Evolutionary conservation across 2,797 vertebrate genomes (phyloP).

Genomic region (Silurus aristotelis): DNA sequence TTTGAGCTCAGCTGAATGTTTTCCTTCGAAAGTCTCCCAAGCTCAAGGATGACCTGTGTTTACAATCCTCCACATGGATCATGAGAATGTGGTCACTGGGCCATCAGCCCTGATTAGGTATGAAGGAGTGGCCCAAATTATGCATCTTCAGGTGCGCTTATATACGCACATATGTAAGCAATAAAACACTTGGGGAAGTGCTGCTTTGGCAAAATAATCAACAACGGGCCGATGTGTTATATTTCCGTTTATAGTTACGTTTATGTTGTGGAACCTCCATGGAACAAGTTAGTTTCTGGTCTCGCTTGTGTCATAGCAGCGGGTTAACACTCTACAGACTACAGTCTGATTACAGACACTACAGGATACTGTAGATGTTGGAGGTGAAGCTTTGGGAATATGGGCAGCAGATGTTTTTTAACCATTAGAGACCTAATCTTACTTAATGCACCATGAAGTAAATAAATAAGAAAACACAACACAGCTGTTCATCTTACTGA

Average conservation of each 20-base stretch:
- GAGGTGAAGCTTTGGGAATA: not conserved
- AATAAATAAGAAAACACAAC: not conserved
- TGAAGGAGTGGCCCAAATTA: not conserved
- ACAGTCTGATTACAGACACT: not conserved
- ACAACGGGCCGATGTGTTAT: not conserved
- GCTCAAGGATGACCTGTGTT: not conserved
- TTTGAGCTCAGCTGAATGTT: conserved; percentile 5
- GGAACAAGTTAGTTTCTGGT: not conserved
- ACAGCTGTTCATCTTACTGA: not conserved
- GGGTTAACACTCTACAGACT: too few species aligned
- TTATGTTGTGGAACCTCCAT: not conserved
- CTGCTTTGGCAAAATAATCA: not conserved
- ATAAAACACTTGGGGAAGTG: not conserved
- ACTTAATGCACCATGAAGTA: not conserved
- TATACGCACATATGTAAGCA: not conserved
- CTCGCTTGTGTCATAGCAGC: not conserved
- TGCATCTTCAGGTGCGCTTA: not conserved
- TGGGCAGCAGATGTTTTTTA: not conserved
- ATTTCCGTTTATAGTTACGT: not conserved
- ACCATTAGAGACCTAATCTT: not conserved
- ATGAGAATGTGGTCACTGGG: not conserved
- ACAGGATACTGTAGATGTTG: not conserved
- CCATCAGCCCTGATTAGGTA: not conserved
- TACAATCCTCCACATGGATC: not conserved
- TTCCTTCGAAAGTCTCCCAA: not conserved